These are phyloP conservation scores for Sphaerophoria rueppellii DNA, from an alignment of 2,888 invertebrate species.

Conservation along the genomic window DNA sequence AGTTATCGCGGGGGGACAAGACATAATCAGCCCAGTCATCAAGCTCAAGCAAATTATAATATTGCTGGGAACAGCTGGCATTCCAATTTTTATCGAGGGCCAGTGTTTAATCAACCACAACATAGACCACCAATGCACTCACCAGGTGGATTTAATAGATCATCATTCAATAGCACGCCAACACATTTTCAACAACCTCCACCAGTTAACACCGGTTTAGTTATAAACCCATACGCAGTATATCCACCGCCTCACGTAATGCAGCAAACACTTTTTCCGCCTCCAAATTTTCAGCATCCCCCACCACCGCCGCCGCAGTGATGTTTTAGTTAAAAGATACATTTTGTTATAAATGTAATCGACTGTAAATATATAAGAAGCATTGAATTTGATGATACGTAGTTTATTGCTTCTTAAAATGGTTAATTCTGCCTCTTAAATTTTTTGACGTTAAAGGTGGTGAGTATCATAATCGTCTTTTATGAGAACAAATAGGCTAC, in stretches of 20 bases:
- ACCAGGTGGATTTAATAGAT: constrained; percentile 83
- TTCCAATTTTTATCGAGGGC: constrained; percentile 78
- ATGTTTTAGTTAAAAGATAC: neutral
- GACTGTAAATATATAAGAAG: too few species aligned
- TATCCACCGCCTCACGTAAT: constrained; percentile 57
- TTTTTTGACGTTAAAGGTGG: too few species aligned
- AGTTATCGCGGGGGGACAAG: constrained; percentile 7
- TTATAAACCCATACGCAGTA: constrained; percentile 61
- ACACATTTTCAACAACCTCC: neutral
- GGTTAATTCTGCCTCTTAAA: too few species aligned
- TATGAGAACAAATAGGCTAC: too few species aligned
- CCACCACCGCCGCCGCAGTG: constrained; percentile 46
- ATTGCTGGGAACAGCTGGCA: constrained; percentile 79
- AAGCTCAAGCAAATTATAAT: constrained; percentile 75
- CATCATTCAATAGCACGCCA: neutral
- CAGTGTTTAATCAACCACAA: constrained; percentile 39
- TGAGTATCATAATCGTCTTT: too few species aligned
- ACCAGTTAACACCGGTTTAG: constrained; percentile 35
- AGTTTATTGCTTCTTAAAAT: too few species aligned
- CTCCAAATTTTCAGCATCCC: constrained; percentile 21
- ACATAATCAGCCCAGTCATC: constrained; percentile 7
- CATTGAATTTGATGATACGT: too few species aligned
- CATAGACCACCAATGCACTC: constrained; percentile 42
- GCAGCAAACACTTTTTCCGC: constrained; percentile 63
- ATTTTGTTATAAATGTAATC: too few species aligned